Evolutionary conservation across 1,140 invertebrate genomes (phyloP), one percentile per base, ranked within the genome.

Genomic region (Neomicropteryx cornuta): DNA sequence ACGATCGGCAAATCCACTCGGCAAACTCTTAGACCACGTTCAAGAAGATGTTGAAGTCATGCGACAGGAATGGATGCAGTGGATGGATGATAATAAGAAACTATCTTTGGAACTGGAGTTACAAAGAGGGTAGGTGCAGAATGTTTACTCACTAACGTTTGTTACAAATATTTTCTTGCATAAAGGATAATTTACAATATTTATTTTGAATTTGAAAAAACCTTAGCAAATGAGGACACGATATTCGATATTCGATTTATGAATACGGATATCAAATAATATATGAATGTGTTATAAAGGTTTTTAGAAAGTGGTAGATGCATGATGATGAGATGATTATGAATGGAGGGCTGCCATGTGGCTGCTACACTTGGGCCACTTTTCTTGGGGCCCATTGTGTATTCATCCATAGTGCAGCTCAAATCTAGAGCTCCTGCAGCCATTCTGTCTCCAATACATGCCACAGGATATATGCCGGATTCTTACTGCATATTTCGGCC

Each of bases 41-140:
- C 85, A 95, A 60, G 93, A 97, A 68, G 92, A 98, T 62, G 73
- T 94, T 11, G 93, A 98, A 63, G 79, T 88, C 1, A 97, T 97
- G 92, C 78, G 90, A 45, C 79, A 83, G 50, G 93, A 97, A 66
- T 59, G 94, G 11, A 68, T 77, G 24, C 80, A 81, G 49, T 98
- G 92, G 90, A 75, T 73, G 38, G 73, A 75, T 33, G 81, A 83
- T 36, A 87, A 85, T 55, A 74, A 76, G 40, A 70, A 81, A 45
- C 72, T 85, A 18, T 69, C 70, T 3, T 62, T 71, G 43, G 76
- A 83, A 44, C 66, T 93, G 17, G 70, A 74, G 40, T 70, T 75
- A 38, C 81, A 91, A 56, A 76, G 81, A 66, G 73, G 69, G 85
- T 87, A 68, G 69, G 66, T 54, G 41, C 18, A 45, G 29, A 29